Base-by-base conservation (phyloP, 2,888 invertebrate genomes). In the Microctonus aethiopoides region DNA sequence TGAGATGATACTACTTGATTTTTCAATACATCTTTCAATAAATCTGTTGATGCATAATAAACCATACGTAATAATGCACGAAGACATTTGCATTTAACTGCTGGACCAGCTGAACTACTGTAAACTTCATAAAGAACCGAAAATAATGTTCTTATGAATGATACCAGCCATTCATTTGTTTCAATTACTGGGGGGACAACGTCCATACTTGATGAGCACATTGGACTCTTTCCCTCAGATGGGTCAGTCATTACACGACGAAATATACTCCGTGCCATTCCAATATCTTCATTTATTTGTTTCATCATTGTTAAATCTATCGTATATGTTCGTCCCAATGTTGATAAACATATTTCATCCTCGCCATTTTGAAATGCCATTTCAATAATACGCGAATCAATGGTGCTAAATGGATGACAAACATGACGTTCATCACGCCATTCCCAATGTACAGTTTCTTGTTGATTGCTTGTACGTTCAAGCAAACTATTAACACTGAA, bases 211-310 rank as follows among this genome's bases (percentile, higher is more conserved):
- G 85, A 85, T 67, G 81, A 83, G 74, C 85, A 86, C 56, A 83
- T 83, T 61, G 84, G 83, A 75, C 83, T 84, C 73, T 86, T 86
- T 39, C 85, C 84, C 76, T 86, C 86, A 29, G 83, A 78, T 67
- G 90, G 91, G 76, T 92, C 91, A 26, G 93, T 91, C 75, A 91
- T 90, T 36, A 91, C 89, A 79, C 92, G 90, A 54, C 96, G 91
- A 87, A 97, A 97, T 74, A 99, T 96, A 51, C 96, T 94, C 57
- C 98, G 89, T 39, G 97, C 94, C 32, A 96, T 97, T 73, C 98
- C 98, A 0, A 97, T 96, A 87, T 98, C 98, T 89, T 99, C 98
- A 87, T 98, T 99, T 76, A 98, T 95, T 89, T 99, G 98, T 87
- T 97, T 97, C 97, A 98, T 97, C 79, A 96, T 94, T 84, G 96